Conservation (phyloP, 1,140 invertebrate species). For the Drosophila virilis region DNA sequence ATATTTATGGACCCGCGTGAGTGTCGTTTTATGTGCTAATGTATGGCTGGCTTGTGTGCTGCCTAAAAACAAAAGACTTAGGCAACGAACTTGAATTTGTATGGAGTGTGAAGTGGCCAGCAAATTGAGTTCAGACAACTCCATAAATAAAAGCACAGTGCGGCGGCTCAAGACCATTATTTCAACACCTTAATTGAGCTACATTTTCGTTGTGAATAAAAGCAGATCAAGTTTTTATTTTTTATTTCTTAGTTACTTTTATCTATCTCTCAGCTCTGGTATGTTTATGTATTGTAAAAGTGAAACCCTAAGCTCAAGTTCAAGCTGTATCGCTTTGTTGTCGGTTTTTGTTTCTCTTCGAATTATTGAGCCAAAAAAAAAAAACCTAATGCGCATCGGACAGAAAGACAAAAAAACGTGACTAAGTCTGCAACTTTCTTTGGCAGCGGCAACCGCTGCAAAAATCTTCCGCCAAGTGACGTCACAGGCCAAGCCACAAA, state of each 20-base stretch:
- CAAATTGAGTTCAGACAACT: conserved; percentile 4
- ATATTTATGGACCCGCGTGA: conserved; percentile 36
- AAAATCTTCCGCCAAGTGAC: conserved; percentile 57
- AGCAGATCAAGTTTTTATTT: conserved; percentile 7
- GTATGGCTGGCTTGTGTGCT: conserved; percentile 16
- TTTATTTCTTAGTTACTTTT: too few species aligned
- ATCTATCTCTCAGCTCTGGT: neutral
- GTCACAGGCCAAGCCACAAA: conserved; percentile 38
- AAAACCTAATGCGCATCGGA: conserved; percentile 8
- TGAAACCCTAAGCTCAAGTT: conserved; percentile 55
- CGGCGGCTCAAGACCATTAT: neutral
- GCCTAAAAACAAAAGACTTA: conserved; percentile 74
- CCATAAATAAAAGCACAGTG: conserved; percentile 12
- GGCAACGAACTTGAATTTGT: conserved; percentile 67
- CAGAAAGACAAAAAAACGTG: conserved; percentile 39
- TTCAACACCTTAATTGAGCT: conserved; percentile 13
- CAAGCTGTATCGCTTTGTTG: conserved; percentile 22
- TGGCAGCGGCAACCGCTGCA: conserved; percentile 31
- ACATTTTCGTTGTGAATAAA: neutral
- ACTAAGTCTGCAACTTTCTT: conserved; percentile 64
- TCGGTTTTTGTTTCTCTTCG: conserved; percentile 1
- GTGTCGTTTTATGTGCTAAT: conserved; percentile 59
- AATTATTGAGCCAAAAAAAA: conserved; percentile 43
- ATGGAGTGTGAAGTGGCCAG: neutral
- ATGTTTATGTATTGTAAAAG: conserved; percentile 26